A percentile compares a stretch with the other conserved stretches of the same genome.
Evolutionary conservation across 1,140 invertebrate species (phyloP).

Genomic region (Saxidomus purpurata): DNA sequence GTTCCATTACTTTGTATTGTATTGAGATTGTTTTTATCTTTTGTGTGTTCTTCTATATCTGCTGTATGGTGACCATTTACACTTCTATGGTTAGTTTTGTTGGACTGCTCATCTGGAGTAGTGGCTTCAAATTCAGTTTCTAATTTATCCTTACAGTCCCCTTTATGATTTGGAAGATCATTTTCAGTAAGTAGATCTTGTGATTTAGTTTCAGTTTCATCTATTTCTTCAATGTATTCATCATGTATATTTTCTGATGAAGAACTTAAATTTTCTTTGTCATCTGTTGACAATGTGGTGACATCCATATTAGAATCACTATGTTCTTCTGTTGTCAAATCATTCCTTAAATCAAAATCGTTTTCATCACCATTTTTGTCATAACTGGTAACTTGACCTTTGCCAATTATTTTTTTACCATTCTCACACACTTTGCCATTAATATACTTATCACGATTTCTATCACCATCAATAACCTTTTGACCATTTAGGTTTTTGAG

Average conservation of each 20-base stretch:
- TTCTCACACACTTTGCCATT: neutral
- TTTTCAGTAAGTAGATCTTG: neutral
- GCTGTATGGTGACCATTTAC: neutral
- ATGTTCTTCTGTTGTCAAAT: neutral
- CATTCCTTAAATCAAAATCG: neutral
- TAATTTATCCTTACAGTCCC: neutral
- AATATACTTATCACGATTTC: neutral
- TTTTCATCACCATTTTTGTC: neutral
- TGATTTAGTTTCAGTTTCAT: neutral
- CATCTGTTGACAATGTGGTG: neutral
- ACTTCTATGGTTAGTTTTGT: too few relatives aligned
- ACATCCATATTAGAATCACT: neutral
- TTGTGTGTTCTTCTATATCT: neutral
- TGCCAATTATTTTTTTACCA: neutral
- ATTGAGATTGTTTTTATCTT: neutral
- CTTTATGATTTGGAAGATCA: neutral
- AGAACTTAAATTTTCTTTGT: neutral
- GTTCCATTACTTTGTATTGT: neutral
- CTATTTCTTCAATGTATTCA: neutral
- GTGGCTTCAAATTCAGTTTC: neutral
- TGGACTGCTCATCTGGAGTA: neutral
- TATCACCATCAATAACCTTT: conserved; percentile 2
- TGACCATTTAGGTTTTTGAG: conserved; percentile 44
- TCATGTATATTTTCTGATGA: neutral
- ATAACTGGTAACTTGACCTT: too few relatives aligned